These are phyloP conservation scores for Cyprinus carpio DNA, from an alignment of 2,113 vertebrate species.

Conservation along the genomic window DNA sequence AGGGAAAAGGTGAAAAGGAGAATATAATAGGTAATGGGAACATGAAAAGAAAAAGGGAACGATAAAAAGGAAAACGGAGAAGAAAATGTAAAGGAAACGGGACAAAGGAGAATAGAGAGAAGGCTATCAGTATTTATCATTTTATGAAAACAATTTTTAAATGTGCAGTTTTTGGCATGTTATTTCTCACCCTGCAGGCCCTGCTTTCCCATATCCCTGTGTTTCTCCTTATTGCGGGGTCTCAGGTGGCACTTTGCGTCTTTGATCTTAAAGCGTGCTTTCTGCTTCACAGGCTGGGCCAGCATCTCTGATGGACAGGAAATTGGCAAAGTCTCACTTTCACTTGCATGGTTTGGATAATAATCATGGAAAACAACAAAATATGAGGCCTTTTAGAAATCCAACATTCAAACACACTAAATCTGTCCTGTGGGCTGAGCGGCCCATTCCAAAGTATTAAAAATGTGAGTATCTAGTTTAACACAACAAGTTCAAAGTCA, in stretches of 20 bases:
- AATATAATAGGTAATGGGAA: background rate
- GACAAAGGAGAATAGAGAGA: background rate
- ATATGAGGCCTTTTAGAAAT: slow-evolving; percentile 5
- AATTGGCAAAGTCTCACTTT: slow-evolving; percentile 28
- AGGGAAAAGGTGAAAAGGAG: background rate
- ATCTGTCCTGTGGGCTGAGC: slow-evolving; percentile 1
- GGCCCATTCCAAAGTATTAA: slow-evolving; percentile 28
- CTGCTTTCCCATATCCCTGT: slow-evolving; percentile 78
- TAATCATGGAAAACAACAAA: slow-evolving; percentile 31
- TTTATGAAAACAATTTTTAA: background rate
- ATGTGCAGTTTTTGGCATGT: background rate
- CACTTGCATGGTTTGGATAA: slow-evolving; percentile 19
- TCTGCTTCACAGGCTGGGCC: slow-evolving; percentile 86
- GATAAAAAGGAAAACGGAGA: background rate
- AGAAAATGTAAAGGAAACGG: background rate
- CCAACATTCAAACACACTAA: background rate
- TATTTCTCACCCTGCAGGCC: slow-evolving; percentile 75
- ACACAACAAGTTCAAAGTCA: slow-evolving; percentile 8
- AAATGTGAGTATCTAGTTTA: slow-evolving; percentile 28
- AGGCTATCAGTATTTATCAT: background rate
- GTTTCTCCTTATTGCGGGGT: slow-evolving; percentile 85
- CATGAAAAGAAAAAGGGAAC: background rate
- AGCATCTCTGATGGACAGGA: slow-evolving; percentile 74
- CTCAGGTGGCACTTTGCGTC: slow-evolving; percentile 92
- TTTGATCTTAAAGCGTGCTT: slow-evolving; percentile 93